Conservation (phyloP, 1,140 invertebrate species). For the Aphidius gifuensis region DNA sequence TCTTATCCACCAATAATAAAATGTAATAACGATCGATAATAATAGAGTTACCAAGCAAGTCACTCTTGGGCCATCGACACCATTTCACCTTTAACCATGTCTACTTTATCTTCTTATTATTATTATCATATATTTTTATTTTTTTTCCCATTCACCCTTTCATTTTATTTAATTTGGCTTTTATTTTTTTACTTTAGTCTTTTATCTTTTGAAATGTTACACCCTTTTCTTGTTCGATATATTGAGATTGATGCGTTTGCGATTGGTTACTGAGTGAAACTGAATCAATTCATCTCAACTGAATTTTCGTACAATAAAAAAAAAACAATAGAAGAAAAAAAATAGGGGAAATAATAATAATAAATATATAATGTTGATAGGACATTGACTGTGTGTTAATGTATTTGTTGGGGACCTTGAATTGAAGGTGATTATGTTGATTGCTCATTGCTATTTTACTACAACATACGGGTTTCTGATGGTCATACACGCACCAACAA, state of each 20-base stretch:
- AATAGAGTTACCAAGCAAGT: constrained; percentile 4
- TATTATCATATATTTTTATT: too few species aligned
- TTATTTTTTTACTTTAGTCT: too few species aligned
- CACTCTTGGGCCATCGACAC: too few species aligned
- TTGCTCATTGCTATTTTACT: neutral
- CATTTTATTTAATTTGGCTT: too few species aligned
- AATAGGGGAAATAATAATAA: neutral
- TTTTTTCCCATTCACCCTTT: too few species aligned
- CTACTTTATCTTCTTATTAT: too few species aligned
- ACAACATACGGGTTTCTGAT: constrained; percentile 46
- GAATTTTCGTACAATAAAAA: neutral
- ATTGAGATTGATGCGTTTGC: neutral
- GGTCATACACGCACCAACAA: constrained; percentile 31
- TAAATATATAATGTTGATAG: neutral
- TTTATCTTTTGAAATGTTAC: too few species aligned
- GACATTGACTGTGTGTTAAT: neutral
- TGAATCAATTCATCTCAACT: neutral
- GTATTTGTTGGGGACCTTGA: constrained; percentile 34
- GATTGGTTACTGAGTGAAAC: neutral
- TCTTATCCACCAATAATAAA: constrained; percentile 23
- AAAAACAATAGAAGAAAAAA: constrained; percentile 1
- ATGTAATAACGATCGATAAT: constrained; percentile 48
- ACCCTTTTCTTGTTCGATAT: too few species aligned
- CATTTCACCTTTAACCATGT: too few species aligned
- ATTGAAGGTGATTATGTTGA: constrained; percentile 39